Evolutionary conservation across 2,888 invertebrate genomes (phyloP), one percentile per base, ranked within the genome.

Genomic region (Drosophila anomalata): DNA sequence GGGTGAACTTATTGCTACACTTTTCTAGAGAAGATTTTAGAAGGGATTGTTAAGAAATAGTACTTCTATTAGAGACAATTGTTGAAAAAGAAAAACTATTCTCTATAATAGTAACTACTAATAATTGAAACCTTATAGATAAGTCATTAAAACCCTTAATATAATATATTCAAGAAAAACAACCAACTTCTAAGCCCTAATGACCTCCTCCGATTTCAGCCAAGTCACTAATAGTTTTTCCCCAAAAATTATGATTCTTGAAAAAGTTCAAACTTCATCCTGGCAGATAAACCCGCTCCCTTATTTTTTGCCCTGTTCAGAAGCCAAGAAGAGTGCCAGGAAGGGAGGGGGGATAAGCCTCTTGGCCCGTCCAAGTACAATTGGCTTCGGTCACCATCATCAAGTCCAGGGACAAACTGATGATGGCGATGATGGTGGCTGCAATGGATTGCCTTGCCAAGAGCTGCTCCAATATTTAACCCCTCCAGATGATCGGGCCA

Each of bases 361-460:
- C 46, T 55, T 33, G 61, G 29, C 61, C 58, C 44, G 51, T 70
- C 57, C 44, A 46, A 52, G 70, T 50, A 62, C 71, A 53, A 73
- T 57, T 66, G 74, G 52, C 71, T 73, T 56, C 39, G 63, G 41
- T 29, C 62, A 36, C 50, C 71, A 51, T 52, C 52, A 72, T 50
- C 63, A 52, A 26, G 50, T 47, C 55, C 53, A 52, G 50, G 54
- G 54, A 53, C 50, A 42, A 57, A 69, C 51, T 56, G 47, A 51
- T 70, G 52, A 59, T 41, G 61, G 47, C 50, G 52, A 59, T 41
- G 61, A 47, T 58, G 47, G 57, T 26, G 73, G 54, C 67, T 57
- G 57, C 72, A 54, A 55, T 63, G 69, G 73, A 70, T 70, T 73
- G 69, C 73, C 73, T 41, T 41, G 56, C 42, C 48, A 48, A 69